These are phyloP conservation scores for Eciton burchellii DNA, from an alignment of 1,140 invertebrate genomes.

Conservation along the genomic window DNA sequence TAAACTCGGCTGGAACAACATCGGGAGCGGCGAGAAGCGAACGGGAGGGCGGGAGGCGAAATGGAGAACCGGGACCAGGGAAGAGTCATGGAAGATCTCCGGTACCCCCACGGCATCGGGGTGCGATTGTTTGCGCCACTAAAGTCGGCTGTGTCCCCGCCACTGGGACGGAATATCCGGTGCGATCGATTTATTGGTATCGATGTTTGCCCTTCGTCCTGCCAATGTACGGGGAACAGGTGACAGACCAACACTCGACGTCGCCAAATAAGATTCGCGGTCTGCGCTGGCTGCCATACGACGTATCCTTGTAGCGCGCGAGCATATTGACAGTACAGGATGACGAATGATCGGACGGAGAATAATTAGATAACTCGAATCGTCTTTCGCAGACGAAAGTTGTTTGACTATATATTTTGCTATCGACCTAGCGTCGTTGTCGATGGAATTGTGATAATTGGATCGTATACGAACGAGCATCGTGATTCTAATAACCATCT, in stretches of 20 bases:
- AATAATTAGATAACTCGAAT: not conserved
- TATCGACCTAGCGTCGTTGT: not conserved
- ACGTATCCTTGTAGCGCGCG: not conserved
- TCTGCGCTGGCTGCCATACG: slow-evolving; percentile 13
- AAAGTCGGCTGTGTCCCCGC: slow-evolving; percentile 54
- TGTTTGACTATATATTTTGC: not conserved
- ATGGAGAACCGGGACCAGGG: slow-evolving; percentile 23
- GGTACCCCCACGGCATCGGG: slow-evolving; percentile 45
- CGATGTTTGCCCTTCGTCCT: slow-evolving; percentile 61
- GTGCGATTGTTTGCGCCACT: slow-evolving; percentile 71
- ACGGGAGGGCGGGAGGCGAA: slow-evolving; percentile 8
- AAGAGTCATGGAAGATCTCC: slow-evolving; percentile 71
- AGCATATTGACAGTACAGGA: slow-evolving; percentile 10
- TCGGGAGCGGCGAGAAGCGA: slow-evolving; percentile 42
- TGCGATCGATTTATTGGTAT: slow-evolving; percentile 74
- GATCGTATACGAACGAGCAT: not conserved
- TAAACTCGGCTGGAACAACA: slow-evolving; percentile 82
- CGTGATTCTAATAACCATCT: not conserved
- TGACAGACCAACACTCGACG: slow-evolving; percentile 28
- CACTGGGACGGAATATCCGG: slow-evolving; percentile 51
- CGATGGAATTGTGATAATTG: not conserved
- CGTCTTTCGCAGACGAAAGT: not conserved
- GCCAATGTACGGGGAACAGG: slow-evolving; percentile 36
- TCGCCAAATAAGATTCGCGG: slow-evolving; percentile 39
- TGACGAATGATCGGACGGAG: not conserved